Base-by-base conservation (phyloP, 2,113 vertebrate genomes). In the Macquaria ambigua region DNA sequence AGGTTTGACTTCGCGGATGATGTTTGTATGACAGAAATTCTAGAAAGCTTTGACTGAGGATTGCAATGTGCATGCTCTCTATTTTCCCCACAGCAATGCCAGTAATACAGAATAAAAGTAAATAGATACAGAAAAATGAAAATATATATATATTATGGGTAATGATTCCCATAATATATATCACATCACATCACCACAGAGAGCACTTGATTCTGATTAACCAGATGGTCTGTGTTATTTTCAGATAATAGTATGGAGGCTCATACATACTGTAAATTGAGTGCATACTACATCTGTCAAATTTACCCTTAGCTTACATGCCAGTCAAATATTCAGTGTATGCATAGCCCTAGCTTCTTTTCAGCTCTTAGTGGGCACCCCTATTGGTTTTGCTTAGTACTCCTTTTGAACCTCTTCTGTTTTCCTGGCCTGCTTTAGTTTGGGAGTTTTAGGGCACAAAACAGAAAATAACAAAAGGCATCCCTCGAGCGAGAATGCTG, bases 381-480 rank as follows among this genome's bases (percentile, higher is more conserved):
- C 3, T 55, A 9, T 37, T 61, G 6, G 8, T 79, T 25, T 55
- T 21, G 78, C 8, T 53, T 12, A 23, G 31, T 34, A 8, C 10
- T 66, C 61, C 10, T 69, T 86, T 80, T 82, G 21, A 79, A 75
- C n/a, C 2, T 15, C 1, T 25, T 68, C 15, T 37, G 12, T 77
- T 80, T 67, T 18, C 31, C 58, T 63, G 66, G 21, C 21, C 52
- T 46, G 46, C 18, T 62, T 85, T 71, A 8, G 23, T 72, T 84
- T 77, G 43, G 12, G 3, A 74, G 25, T 84, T 85, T 83, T 16
- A 64, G 23, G 52, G 6, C 31, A 83, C n/a, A 67, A 74, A 81
- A 74, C 5, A 67, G 25, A 80, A 79, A 66, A 41, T 37, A 78
- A 67, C 14, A 81, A 81, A 81, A 84, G 43, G 20, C 59, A 73